These are phyloP conservation scores for Frieseomelitta varia DNA, from an alignment of 1,140 invertebrate species.

Conservation along the genomic window DNA sequence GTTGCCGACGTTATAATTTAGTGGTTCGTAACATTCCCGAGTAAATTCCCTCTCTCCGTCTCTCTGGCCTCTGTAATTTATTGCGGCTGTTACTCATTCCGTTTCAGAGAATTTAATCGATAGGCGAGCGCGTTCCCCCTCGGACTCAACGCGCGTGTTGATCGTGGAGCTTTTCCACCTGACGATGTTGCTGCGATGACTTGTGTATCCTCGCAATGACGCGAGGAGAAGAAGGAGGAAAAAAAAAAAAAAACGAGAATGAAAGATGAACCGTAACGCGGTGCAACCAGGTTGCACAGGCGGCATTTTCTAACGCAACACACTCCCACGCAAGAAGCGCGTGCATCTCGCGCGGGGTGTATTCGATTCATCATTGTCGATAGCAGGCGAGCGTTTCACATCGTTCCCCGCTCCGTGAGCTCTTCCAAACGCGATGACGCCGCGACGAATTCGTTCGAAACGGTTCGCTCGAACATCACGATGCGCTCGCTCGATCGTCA, in stretches of 20 bases:
- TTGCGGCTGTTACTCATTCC: conserved; percentile 33
- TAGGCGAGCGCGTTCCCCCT: background rate
- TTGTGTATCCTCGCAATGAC: conserved; percentile 2
- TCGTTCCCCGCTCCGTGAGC: conserved; percentile 49
- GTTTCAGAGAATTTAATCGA: conserved; percentile 40
- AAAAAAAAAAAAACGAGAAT: background rate
- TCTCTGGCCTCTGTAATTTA: conserved; percentile 16
- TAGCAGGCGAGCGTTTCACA: conserved; percentile 73
- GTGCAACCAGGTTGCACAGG: conserved; percentile 46
- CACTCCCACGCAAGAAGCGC: conserved; percentile 62
- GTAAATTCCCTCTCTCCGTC: conserved; percentile 9
- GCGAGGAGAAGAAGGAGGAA: no score
- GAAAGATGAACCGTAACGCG: conserved; percentile 28
- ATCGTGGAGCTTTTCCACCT: conserved; percentile 75
- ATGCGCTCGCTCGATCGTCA: background rate
- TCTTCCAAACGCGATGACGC: conserved; percentile 33
- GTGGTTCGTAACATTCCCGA: conserved; percentile 22
- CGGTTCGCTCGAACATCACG: conserved; percentile 5
- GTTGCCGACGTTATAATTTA: conserved; percentile 26
- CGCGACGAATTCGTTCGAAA: conserved; percentile 49
- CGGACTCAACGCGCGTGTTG: background rate
- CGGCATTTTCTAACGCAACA: conserved; percentile 49
- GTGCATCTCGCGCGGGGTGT: conserved; percentile 51
- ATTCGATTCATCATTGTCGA: conserved; percentile 76
- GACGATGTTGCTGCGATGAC: conserved; percentile 57